These are phyloP conservation scores for Menura novaehollandiae DNA, from an alignment of 2,113 vertebrate species.

Conservation along the genomic window DNA sequence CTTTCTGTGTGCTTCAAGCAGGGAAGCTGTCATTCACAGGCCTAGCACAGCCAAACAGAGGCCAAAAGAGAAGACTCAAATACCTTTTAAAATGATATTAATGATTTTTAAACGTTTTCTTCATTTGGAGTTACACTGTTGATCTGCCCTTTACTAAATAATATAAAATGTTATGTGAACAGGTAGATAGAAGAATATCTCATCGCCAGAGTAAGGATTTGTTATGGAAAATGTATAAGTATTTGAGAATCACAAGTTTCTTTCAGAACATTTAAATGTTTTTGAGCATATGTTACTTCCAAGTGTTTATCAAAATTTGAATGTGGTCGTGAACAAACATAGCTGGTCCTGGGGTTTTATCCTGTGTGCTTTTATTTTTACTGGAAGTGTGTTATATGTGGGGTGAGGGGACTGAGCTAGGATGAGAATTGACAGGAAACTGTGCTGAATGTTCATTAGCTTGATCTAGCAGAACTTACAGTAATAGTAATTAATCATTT, in stretches of 20 bases:
- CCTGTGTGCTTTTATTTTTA: neutral
- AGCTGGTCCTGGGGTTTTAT: neutral
- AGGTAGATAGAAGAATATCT: neutral
- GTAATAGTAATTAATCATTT: constrained; percentile 21
- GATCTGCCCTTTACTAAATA: constrained; percentile 17
- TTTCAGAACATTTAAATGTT: neutral
- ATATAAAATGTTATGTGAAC: neutral
- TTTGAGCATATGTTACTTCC: neutral
- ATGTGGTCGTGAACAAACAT: neutral
- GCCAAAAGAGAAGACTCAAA: constrained; percentile 77
- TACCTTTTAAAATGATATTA: constrained; percentile 83
- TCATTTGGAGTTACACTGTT: constrained; percentile 27
- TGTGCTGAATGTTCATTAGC: constrained; percentile 23
- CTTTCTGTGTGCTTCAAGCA: constrained; percentile 80
- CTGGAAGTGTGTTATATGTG: neutral
- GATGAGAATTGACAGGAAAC: constrained; percentile 10
- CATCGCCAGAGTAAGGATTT: neutral
- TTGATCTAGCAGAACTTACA: constrained; percentile 43
- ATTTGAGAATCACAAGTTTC: neutral
- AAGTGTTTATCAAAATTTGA: neutral
- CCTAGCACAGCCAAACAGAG: constrained; percentile 73
- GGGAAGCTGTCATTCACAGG: constrained; percentile 82
- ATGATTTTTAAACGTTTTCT: constrained; percentile 70
- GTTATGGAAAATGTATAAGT: neutral
- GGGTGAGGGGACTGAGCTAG: neutral